A percentile compares a stretch with the other conserved stretches of the same genome.
Conservation (phyloP, 2,888 invertebrate genomes). For the Ophion costatus region DNA sequence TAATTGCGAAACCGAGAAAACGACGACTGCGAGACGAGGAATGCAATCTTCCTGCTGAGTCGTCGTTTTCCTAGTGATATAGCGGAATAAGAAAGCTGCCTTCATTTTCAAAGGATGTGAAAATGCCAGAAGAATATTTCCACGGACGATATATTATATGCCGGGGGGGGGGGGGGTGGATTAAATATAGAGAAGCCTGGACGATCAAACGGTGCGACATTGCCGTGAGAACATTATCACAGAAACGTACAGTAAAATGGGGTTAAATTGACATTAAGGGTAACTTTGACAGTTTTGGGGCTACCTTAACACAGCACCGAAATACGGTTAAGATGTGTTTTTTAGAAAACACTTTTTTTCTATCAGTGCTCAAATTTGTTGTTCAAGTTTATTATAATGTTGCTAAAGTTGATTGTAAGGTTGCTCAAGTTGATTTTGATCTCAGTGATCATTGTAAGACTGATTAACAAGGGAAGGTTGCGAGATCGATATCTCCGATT, state of each 20-base stretch:
- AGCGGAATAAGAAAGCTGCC: slow-evolving; percentile 35
- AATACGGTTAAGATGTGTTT: too few species aligned
- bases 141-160: slow-evolving; percentile 21
- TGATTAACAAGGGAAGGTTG: too few species aligned
- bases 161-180: background rate
- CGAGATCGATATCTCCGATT: too few species aligned
- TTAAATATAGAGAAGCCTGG: slow-evolving; percentile 3
- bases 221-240: background rate
- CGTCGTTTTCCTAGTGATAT: slow-evolving; percentile 33
- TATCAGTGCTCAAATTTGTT: too few species aligned
- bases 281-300: too few species aligned
- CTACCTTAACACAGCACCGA: too few species aligned
- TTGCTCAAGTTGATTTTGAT: too few species aligned
- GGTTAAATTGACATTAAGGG: too few species aligned
- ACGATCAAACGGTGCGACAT: slow-evolving; percentile 1
- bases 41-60: slow-evolving; percentile 57
- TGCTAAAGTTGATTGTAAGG: too few species aligned
- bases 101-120: slow-evolving; percentile 46
- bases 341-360: too few species aligned
- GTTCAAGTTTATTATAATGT: too few species aligned
- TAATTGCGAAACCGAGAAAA: slow-evolving; percentile 47
- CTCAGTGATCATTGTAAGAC: too few species aligned
- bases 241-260: background rate
- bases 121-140: slow-evolving; percentile 48
- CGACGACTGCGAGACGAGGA: slow-evolving; percentile 44